Evolutionary conservation across 1,140 invertebrate species (phyloP), one percentile per base, ranked within the genome.

Genomic region (Gyrodactylus bullatarudis): DNA sequence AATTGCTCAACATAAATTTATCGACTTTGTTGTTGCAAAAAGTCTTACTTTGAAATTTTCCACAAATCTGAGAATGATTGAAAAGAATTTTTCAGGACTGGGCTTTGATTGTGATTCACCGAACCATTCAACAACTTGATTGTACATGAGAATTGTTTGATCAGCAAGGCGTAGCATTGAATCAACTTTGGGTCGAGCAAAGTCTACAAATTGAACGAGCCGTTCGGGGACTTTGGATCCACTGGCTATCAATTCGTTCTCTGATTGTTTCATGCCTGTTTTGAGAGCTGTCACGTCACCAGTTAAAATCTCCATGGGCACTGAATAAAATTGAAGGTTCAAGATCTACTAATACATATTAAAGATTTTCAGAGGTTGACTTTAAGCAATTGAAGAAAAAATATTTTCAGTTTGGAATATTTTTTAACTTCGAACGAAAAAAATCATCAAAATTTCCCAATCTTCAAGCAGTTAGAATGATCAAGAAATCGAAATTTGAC

Each of bases 41-140:
- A n/a, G 34, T 54, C 24, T 25, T 24, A 71, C 70, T 26, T 71
- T 71, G n/a, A 24, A 71, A 26, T 71, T 71, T 71, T 71, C 70
- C 2, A 24, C 2, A 25, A 71, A 71, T 24, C 70, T 21, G 24
- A 23, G 70, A 25, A 71, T 23, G 20, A 26, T 71, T 1, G 21
- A 21, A 26, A 71, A 71, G 23, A 71, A 71, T 16, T 23, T 20
- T 19, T 71, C 70, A 24, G 70, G 70, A 26, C 21, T 71, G 8
- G 70, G 70, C 8, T 71, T 71, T 21, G 21, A 23, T 71, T 71
- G 70, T 8, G 21, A 23, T n/a, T 71, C 70, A 23, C 70, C 70
- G 24, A 71, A 71, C 70, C 70, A 71, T 24, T 71, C 70, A 20
- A 24, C 70, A 24, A 24, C 70, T 26, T 71, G 70, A 23, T 23